These are phyloP conservation scores for Archilochus colubris DNA, from an alignment of 2,113 vertebrate genomes.

Conservation along the genomic window DNA sequence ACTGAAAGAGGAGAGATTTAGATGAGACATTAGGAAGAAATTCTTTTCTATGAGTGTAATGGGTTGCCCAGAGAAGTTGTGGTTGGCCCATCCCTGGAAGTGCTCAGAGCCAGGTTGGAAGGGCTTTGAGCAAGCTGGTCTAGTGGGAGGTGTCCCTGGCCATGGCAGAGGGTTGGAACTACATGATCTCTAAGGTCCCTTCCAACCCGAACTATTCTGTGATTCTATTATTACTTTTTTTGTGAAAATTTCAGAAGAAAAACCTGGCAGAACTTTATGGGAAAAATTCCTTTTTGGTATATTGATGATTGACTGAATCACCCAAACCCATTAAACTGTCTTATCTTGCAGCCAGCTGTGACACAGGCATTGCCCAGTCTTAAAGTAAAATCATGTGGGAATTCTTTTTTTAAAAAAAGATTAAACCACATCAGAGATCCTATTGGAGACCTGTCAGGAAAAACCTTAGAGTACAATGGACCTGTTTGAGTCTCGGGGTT, in stretches of 20 bases:
- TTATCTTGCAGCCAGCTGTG: background rate
- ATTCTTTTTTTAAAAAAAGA: background rate
- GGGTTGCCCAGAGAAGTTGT: too few relatives aligned
- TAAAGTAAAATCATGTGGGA: background rate
- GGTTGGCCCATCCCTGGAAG: too few relatives aligned
- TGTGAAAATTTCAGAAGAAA: background rate
- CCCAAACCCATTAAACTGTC: background rate
- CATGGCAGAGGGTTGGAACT: too few relatives aligned
- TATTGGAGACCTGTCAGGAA: background rate
- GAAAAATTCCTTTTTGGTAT: background rate
- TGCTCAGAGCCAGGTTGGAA: too few relatives aligned
- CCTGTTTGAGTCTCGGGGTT: background rate
- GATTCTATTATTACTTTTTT: background rate
- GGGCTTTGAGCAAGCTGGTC: too few relatives aligned
- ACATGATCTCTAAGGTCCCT: too few relatives aligned
- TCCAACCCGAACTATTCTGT: too few relatives aligned
- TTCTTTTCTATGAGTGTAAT: too few relatives aligned
- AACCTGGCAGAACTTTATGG: background rate
- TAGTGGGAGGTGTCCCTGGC: too few relatives aligned
- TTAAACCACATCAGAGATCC: background rate
- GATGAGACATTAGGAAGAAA: too few relatives aligned
- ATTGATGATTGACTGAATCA: background rate
- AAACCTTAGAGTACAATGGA: background rate
- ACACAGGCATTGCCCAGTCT: background rate
- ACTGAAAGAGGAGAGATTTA: too few relatives aligned